Evolutionary conservation across 2,113 vertebrate species (phyloP), one percentile per base, ranked within the genome.

Genomic region (Globicephala melas): DNA sequence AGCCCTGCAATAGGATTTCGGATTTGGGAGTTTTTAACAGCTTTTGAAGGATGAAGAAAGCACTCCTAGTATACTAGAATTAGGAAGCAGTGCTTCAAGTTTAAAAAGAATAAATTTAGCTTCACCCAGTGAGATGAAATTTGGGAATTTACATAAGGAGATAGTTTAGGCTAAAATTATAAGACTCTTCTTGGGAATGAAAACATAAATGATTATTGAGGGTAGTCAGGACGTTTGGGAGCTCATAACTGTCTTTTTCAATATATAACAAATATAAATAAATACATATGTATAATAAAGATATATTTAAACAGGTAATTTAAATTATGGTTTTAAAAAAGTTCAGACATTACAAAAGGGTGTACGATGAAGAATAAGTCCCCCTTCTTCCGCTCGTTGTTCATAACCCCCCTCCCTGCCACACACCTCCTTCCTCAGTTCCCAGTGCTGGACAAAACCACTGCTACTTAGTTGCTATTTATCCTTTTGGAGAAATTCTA

Each of bases 91-190:
- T 33, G 17, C 62, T 89, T 91, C 82, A 89, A 47, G 26, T 90
- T 70, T 80, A 21, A 88, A 70, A 95, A 70, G 17, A 63, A 79
- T 74, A 65, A 80, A 94, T 94, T 87, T 25, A 62, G 50, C 47
- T 88, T 96, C 26, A 68, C 11, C 2, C n/a, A 94, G 18, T 79
- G 73, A 89, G 13, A 55, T 73, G 41, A 92, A 94, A 83, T 90
- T 86, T 79, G 11, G 44, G 60, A 31, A 47, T 94, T 95, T 96
- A 84, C 14, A 9, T 65, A 62, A 33, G 53, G 38, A 94, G 31
- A 33, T 73, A 89, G n/a, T 68, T 96, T 73, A 87, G 21, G 36
- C 47, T 97, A 77, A 96, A 92, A 68, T 94, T 68, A 63, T 41
- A 83, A 95, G 26, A 89, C 31, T 4, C 25, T 74, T 94, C 74